phyloP scores from a whole-genome alignment of 2,888 invertebrate species.

The Lathronympha strigana region DNA sequence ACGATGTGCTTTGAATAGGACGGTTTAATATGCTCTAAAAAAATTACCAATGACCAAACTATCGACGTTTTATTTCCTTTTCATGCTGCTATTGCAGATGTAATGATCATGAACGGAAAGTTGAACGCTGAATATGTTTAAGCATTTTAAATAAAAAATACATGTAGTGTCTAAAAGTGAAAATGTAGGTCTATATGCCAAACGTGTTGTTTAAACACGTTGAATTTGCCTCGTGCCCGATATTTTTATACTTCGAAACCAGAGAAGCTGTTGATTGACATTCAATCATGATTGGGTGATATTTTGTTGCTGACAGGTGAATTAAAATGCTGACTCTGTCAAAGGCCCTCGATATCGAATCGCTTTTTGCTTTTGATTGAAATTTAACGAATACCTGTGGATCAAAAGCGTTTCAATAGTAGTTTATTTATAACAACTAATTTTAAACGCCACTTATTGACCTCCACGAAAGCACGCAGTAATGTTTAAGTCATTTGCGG shows the following conservation, averaged over 20 bases:
- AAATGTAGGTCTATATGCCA: too few species aligned
- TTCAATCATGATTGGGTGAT: slow-evolving; percentile 10
- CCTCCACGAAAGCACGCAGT: slow-evolving; percentile 7
- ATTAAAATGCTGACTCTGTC: slow-evolving; percentile 4
- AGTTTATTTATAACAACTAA: not conserved
- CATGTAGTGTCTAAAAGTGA: too few species aligned
- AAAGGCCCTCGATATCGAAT: slow-evolving; percentile 4
- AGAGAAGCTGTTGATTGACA: slow-evolving; percentile 15
- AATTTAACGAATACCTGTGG: not conserved
- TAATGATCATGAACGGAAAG: too few species aligned
- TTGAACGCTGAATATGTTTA: too few species aligned
- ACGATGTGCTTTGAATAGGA: too few species aligned
- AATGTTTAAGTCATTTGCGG: not conserved
- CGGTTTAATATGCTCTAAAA: too few species aligned
- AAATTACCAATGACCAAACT: too few species aligned
- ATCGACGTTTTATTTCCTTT: too few species aligned
- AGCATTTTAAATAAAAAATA: too few species aligned
- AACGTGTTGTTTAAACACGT: not conserved
- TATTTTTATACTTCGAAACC: slow-evolving; percentile 13
- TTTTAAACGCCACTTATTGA: slow-evolving; percentile 1
- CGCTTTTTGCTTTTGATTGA: slow-evolving; percentile 7
- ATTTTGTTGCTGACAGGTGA: slow-evolving; percentile 7
- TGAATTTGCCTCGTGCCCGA: not conserved
- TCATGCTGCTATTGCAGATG: too few species aligned
- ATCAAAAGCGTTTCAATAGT: not conserved